Evolutionary conservation across 2,888 invertebrate genomes (phyloP).

Genomic region (Catocala sponsa): DNA sequence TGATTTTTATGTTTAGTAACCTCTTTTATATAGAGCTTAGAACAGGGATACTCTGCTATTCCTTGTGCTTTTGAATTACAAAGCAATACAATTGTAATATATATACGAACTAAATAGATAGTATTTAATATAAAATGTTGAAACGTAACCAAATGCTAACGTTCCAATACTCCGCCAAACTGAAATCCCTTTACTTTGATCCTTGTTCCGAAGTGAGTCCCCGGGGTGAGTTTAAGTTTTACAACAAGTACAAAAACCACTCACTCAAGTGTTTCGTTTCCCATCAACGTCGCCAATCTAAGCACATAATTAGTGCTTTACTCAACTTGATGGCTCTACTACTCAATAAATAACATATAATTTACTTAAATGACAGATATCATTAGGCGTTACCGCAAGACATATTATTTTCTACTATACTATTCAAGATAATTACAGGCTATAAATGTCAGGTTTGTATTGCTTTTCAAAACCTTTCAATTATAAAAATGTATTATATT

Average conservation of each 20-base stretch:
- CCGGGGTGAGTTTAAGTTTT: conserved; percentile 26
- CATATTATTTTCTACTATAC: conserved; percentile 25
- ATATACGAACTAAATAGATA: too few relatives aligned
- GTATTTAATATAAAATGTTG: conserved; percentile 3
- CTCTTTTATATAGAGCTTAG: too few relatives aligned
- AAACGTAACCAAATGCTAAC: conserved; percentile 10
- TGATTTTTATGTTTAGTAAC: too few relatives aligned
- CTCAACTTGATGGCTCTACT: conserved; percentile 11
- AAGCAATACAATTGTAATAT: too few relatives aligned
- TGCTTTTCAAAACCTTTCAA: conserved; percentile 30
- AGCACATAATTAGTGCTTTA: conserved; percentile 17
- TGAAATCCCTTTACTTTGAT: conserved; percentile 26
- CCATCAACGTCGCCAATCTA: conserved; percentile 17
- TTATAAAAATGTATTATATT: conserved; percentile 11
- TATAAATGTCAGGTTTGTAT: conserved; percentile 18
- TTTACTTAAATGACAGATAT: conserved; percentile 24
- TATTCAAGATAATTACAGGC: conserved; percentile 24
- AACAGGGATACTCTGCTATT: too few relatives aligned
- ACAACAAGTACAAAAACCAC: conserved; percentile 16
- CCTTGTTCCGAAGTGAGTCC: conserved; percentile 21
- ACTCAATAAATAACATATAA: conserved; percentile 19
- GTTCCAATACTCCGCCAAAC: conserved; percentile 18
- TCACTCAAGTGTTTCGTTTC: conserved; percentile 15
- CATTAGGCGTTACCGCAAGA: conserved; percentile 21
- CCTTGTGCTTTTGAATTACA: too few relatives aligned